Base-by-base conservation (phyloP, 2,888 invertebrate species). In the Lithosia quadra region DNA sequence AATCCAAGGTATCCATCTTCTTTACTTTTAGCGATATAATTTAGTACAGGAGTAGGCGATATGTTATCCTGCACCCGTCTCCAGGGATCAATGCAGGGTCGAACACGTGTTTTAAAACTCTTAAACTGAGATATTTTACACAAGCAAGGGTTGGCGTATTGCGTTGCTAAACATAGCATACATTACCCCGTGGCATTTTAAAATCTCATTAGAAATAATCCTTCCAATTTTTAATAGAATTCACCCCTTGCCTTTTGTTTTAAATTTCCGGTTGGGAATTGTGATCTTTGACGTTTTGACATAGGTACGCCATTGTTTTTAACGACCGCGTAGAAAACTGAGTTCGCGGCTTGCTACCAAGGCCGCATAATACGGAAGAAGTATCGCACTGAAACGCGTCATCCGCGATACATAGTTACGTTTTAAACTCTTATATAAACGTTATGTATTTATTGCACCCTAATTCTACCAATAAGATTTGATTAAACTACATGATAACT, bases 91-190 rank as follows among this genome's bases (percentile, higher is more conserved):
- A 75, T 88, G 88, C 87, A 88, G 88, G 86, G 88, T 82, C 85
- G 88, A 93, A 92, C 94, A 95, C 88, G 88, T 95, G 94, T 93
- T 92, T 85, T 85, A 82, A 84, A 90, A 85, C 91, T 88, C 89
- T 92, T 91, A 91, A 92, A 91, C 86, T 88, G 88, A 91, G 87
- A 92, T 91, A 91, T 92, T 93, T 92, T 92, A 94, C 91, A 89
- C 84, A 81, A 55, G 66, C 89, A 94, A 93, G 94, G 94, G 94
- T 92, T 93, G 88, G 21, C 87, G 84, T 84, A 83, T 87, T 86
- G 88, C 89, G 87, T 90, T 86, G 92, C 93, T 91, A 92, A 92
- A 93, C 92, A 90, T 91, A 91, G 88, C 89, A 86, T 84, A 78
- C 78, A 79, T 58, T 68, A 72, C 73, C 77, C 79, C 79, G 76